Evolutionary conservation across 2,797 vertebrate genomes (phyloP), one percentile per base, ranked within the genome.

Genomic region (Tamandua tetradactyla): DNA sequence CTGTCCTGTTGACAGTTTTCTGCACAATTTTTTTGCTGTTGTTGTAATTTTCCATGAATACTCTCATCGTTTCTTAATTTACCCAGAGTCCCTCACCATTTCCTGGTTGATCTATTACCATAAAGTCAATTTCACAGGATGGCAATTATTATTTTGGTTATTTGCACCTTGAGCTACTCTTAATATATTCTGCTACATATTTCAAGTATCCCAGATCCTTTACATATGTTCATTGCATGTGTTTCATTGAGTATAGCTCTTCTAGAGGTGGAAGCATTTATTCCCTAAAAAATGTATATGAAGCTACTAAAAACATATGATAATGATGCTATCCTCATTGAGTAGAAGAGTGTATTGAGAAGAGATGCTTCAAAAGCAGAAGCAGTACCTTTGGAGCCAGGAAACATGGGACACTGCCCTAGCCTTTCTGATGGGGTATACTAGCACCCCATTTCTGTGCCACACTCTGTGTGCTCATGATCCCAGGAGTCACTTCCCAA

Each of bases 141-240:
- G 83, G 79, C 35, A 62, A 71, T 89, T 55, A 91, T 17, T 85
- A 71, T 82, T 89, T 82, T 86, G 57, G 91, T 87, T 74, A 78
- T 68, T 37, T 75, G 20, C 22, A 68, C 37, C 37, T 25, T 57
- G 25, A 72, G 47, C 7, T 59, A 20, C n/a, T 94, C 30, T 61
- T 40, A 85, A 93, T 85, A 71, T 76, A 91, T 40, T 80, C n/a
- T 92, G 32, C 62, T 84, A 1, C 37, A 30, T 85, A 88, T 82
- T 84, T 90, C 20, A 95, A 90, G 66, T 64, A 87, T 61, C 52
- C 14, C 7, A 66, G 11, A 61, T 81, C n/a, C 37, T 91, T 78
- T 93, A 40, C 52, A 20, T 55, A 55, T 55, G 52, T 22, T 55
- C 18, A 20, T 22, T 55, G 18, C 52, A 55, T 55, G 17, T 55